A percentile compares a stretch with the other conserved stretches of the same genome.
Conservation (phyloP, 2,888 invertebrate species). For the Aspidiotus rigidus region DNA sequence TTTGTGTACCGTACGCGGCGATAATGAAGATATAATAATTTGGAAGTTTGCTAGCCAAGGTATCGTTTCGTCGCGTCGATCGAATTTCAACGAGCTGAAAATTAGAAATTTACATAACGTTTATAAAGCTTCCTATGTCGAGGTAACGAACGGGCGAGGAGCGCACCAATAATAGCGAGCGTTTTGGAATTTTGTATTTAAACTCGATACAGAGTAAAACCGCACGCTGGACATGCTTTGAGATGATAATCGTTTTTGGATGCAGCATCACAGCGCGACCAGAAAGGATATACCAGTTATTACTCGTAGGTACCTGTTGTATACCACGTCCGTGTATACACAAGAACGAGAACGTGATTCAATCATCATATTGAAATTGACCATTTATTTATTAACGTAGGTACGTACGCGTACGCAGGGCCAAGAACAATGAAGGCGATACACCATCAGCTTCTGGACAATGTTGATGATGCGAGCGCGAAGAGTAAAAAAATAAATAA, state of each 20-base stretch:
- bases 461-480: background rate
- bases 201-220: background rate
- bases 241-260: constrained; percentile 16
- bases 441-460: too few relatives aligned
- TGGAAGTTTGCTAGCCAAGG: too few relatives aligned
- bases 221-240: constrained; percentile 26
- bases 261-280: constrained; percentile 7
- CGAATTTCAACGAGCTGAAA: too few relatives aligned
- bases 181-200: background rate
- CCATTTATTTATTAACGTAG: constrained; percentile 23
- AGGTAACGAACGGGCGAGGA: too few relatives aligned
- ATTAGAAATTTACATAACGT: too few relatives aligned
- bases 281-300: constrained; percentile 16
- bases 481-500: constrained; percentile 1
- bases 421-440: constrained; percentile 13
- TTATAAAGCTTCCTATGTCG: too few relatives aligned
- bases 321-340: background rate
- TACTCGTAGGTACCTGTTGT: constrained; percentile 16
- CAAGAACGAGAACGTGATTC: constrained; percentile 28
- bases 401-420: constrained; percentile 6
- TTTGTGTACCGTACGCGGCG: too few relatives aligned
- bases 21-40: too few relatives aligned
- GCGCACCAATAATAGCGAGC: background rate
- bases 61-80: too few relatives aligned
- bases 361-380: constrained; percentile 30